Evolutionary conservation across 1,140 invertebrate genomes (phyloP).

Genomic region (Brachionus sp.): DNA sequence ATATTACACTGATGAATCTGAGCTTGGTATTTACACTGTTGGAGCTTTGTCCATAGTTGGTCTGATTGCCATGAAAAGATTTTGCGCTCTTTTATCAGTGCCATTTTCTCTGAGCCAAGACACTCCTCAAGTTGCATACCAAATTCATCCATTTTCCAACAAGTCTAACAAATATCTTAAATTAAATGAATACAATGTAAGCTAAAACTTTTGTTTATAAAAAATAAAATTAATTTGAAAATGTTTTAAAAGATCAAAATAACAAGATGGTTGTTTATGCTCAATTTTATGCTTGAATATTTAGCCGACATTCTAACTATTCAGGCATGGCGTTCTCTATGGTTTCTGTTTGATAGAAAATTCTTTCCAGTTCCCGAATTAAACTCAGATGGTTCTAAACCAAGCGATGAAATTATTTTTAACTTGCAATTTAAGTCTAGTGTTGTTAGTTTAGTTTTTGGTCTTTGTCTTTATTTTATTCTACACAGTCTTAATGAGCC

Average conservation of each 20-base stretch:
- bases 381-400: neutral
- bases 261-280: constrained; percentile 24
- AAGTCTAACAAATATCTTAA: constrained; percentile 22
- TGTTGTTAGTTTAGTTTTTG: neutral
- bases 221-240: neutral
- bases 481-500: neutral
- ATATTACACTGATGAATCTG: neutral
- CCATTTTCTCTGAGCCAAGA: constrained; percentile 3
- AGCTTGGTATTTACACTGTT: neutral
- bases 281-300: constrained; percentile 13
- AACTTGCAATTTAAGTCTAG: neutral
- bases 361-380: neutral
- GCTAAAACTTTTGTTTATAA: neutral
- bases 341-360: neutral
- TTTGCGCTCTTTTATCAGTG: constrained; percentile 1
- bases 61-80: neutral
- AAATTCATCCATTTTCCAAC: constrained; percentile 13
- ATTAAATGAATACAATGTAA: constrained; percentile 33
- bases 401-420: neutral
- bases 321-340: constrained; percentile 24
- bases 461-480: neutral
- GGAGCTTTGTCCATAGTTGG: neutral
- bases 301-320: constrained; percentile 19
- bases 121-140: neutral
- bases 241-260: neutral